A percentile compares a stretch with the other conserved stretches of the same genome.
These are phyloP conservation scores for Maniola hyperantus DNA, from an alignment of 2,888 invertebrate genomes.

Conservation along the genomic window DNA sequence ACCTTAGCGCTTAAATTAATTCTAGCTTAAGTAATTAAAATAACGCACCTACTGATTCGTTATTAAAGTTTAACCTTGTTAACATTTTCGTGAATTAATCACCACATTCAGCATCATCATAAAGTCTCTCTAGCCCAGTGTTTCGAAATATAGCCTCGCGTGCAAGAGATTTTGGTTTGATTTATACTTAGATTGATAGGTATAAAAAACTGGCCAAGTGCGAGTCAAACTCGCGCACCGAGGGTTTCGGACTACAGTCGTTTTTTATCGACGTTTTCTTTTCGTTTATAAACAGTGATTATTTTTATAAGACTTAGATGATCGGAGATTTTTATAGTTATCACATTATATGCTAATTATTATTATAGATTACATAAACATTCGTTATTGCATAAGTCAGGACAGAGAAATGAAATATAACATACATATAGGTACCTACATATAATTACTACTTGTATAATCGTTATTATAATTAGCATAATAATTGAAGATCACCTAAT, in stretches of 20 bases:
- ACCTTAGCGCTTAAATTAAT: constrained; percentile 2
- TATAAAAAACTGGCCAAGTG: no score
- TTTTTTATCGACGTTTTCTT: no score
- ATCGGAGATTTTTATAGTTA: no score
- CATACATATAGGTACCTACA: no score
- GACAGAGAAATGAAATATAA: no score
- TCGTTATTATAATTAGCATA: neutral
- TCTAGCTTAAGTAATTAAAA: constrained; percentile 2
- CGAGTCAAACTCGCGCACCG: no score
- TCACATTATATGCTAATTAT: no score
- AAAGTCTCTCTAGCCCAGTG: neutral
- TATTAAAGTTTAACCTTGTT: neutral
- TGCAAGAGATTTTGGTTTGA: neutral
- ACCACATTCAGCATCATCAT: neutral
- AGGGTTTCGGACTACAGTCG: no score
- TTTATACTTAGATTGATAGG: neutral
- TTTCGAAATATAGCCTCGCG: neutral
- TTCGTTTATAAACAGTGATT: no score
- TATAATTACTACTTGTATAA: neutral
- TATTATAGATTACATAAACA: no score
- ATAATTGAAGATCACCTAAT: constrained; percentile 6
- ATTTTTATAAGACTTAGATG: no score
- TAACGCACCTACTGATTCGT: neutral
- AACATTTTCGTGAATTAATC: neutral
- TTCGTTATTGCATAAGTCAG: no score